A percentile compares a stretch with the other conserved stretches of the same genome.
phyloP scores from a whole-genome alignment of 2,113 vertebrate genomes.

The Stictonetta naevosa region DNA sequence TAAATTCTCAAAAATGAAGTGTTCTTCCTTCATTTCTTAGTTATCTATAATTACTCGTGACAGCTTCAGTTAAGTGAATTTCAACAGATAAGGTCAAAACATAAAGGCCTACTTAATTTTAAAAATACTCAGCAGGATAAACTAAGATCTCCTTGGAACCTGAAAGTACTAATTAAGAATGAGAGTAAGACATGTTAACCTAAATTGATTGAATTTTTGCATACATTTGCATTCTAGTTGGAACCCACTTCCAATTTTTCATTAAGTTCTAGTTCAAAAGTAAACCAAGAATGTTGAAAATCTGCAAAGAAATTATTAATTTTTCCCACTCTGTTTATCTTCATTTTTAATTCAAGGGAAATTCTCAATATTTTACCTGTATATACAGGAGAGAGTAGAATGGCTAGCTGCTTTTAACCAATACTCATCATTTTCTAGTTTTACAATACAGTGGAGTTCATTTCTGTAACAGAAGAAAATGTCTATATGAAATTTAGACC shows the following conservation, averaged over 20 bases:
- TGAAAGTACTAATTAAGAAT: constrained; percentile 20
- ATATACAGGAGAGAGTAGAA: not conserved
- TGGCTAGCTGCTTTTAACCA: not conserved
- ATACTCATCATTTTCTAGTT: not conserved
- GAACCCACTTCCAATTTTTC: not conserved
- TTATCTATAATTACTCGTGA: constrained; percentile 24
- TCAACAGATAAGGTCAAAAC: constrained; percentile 15
- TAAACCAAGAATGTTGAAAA: not conserved
- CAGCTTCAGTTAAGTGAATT: constrained; percentile 23
- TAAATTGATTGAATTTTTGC: not conserved
- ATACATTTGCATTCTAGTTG: not conserved
- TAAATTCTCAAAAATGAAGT: not conserved
- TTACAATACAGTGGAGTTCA: not conserved
- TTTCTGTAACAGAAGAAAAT: not conserved
- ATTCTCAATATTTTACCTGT: not conserved
- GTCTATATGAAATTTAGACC: not conserved
- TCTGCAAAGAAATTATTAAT: not conserved
- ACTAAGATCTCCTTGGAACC: not conserved
- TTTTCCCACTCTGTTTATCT: not conserved
- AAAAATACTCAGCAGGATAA: constrained; percentile 39
- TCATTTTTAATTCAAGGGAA: not conserved
- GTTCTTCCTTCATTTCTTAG: not conserved
- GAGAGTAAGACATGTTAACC: not conserved
- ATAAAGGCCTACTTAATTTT: constrained; percentile 35
- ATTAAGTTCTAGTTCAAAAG: not conserved